These are phyloP conservation scores for Cotesia chilonis DNA, from an alignment of 1,140 invertebrate species.

Conservation along the genomic window DNA sequence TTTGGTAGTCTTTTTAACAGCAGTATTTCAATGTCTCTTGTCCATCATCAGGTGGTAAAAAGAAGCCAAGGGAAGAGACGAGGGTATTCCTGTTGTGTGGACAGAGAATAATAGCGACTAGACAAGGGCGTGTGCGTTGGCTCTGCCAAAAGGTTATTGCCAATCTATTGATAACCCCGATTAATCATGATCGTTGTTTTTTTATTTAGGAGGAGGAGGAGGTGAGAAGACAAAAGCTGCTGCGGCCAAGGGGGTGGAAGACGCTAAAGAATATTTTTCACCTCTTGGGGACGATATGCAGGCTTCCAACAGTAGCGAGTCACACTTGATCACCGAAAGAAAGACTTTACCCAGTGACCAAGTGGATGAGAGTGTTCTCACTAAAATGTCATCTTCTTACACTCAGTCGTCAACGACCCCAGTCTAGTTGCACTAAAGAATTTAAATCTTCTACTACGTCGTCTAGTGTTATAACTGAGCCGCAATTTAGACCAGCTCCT, in stretches of 20 bases:
- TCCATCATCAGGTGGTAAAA: conserved; percentile 19
- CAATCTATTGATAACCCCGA: conserved; percentile 56
- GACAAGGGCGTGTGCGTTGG: conserved; percentile 30
- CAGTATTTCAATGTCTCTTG: conserved; percentile 14
- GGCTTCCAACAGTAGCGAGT: conserved; percentile 60
- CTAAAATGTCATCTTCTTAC: conserved; percentile 61
- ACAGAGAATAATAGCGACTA: conserved; percentile 24
- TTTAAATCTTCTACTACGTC: conserved; percentile 57
- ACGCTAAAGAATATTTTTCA: conserved; percentile 38
- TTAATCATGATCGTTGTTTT: conserved; percentile 49
- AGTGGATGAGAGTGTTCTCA: conserved; percentile 50
- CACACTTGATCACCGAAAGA: conserved; percentile 58
- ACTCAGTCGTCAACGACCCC: conserved; percentile 59
- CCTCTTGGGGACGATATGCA: conserved; percentile 56
- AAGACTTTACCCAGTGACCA: conserved; percentile 45
- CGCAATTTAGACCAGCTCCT: conserved; percentile 50
- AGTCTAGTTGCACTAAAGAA: conserved; percentile 60
- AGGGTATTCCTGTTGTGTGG: conserved; percentile 5
- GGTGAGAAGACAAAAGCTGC: conserved; percentile 37
- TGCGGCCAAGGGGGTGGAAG: conserved; percentile 34
- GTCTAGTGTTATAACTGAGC: conserved; percentile 47
- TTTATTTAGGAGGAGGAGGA: conserved; percentile 44
- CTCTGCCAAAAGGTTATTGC: conserved; percentile 42
- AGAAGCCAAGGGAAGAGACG: conserved; percentile 17
- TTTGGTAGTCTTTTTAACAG: background rate